Base-by-base conservation (phyloP, 2,797 vertebrate species). In the Sphaeramia orbicularis region DNA sequence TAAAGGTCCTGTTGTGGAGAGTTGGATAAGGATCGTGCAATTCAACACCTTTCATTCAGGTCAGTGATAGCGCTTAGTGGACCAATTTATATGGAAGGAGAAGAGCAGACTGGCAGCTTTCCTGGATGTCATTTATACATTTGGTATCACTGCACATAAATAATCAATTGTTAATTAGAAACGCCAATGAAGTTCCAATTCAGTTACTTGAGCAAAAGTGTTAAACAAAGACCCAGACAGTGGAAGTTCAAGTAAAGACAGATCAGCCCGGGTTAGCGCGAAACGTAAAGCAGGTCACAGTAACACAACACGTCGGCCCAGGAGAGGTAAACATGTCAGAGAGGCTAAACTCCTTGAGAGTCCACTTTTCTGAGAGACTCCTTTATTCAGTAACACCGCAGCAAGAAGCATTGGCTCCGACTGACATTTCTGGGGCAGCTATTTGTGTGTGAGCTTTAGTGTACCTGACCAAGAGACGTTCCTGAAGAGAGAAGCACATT, bases 401-500 rank as follows among this genome's bases (percentile, higher is more conserved):
- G 67, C 44, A 63, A 62, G 59, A 60, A 76, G 80, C 71, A 18
- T 48, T 30, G 50, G 67, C 61, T 82, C 54, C 57, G 71, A 87
- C 65, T 91, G 91, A 90, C 90, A 18, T 86, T 88, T 91, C 89
- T 92, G 59, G 89, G 90, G 59, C 91, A 89, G 59, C 56, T 45
- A 4, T 53, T 8, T n/a, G 44, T 40, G 13, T 55, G 50, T 35
- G 51, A 45, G 53, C 44, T 21, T 70, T 60, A 49, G 45, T 48
- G 40, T 55, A 73, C 65, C 61, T 70, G 73, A 74, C 40, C 36
- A 40, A 44, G 52, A 54, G 47, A 62, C 15, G 11, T 14, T 36
- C 27, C 53, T 60, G 13, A 32, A 59, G 50, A 74, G 24, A 54
- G 30, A 58, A 65, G 48, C 30, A 57, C 51, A 48, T 21, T 24